Base-by-base conservation (phyloP, 2,888 invertebrate genomes). In the Heliconius ismenius region DNA sequence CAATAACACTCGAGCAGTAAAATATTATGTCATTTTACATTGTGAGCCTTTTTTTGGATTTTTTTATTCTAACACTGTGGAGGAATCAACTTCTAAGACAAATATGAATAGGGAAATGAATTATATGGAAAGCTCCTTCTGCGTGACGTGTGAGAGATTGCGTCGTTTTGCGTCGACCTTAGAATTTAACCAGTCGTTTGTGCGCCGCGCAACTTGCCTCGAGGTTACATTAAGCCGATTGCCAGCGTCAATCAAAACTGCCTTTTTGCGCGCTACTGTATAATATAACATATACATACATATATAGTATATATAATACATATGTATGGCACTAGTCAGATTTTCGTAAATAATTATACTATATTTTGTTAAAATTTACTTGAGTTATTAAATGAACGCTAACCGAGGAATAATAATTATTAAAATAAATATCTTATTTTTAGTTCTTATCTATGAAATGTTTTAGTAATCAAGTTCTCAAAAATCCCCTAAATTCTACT, bases 211-310 rank as follows among this genome's bases (percentile, higher is more conserved):
- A 90, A 93, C 91, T 93, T 93, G 91, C 92, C 90, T 89, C 88
- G 90, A 91, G 92, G 92, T 91, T 92, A 92, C 93, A 94, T 93
- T 93, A 93, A 92, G 93, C 89, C 91, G 92, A 94, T 93, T 93
- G 93, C 92, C 84, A 82, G 90, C 92, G 91, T 93, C 93, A 93
- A 93, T 93, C 93, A 93, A 92, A 93, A 89, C 89, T 86, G 89
- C 90, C 90, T 92, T 92, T 92, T 92, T 91, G 85, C 83, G 84
- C 88, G 86, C 91, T 88, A 88, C 85, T 83, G 83, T 86, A 58
- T n/a, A 87, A 88, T 87, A 70, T 70, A 70, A 32, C 21, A n/a
- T 65, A 36, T 65, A 36, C 7, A 36, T 65, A 21, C 11, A 13
- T 13, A 13, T 3, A 43, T 43, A 15, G 15, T 6, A 49, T 49